Base-by-base conservation (phyloP, 2,888 invertebrate species). In the Carcina quercana region DNA sequence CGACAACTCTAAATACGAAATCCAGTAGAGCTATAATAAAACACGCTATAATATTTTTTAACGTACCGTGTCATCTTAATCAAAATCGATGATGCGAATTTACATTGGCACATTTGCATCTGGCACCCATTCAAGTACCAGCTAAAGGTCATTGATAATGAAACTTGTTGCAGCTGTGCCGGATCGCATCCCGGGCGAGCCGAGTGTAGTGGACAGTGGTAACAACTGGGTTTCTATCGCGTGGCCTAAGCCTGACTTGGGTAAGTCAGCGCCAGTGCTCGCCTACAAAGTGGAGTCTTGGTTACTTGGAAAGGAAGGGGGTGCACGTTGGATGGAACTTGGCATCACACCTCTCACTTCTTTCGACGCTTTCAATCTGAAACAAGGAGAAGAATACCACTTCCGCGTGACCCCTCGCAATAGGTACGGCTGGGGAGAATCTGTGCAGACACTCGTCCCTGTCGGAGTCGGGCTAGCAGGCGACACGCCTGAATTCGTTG, bases 361-460 rank as follows among this genome's bases (percentile, higher is more conserved):
- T 5, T 94, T 90, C 62, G 95, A 95, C 62, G 92, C 90, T 0
- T 95, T 94, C 71, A 94, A 94, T 63, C 75, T 95, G 34, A 91
- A 91, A 54, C 87, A 91, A 20, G 92, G 91, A 25, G 86, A 88
- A 22, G 91, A 93, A 56, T 96, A 96, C 64, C 91, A 93, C 64
- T 96, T 96, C 74, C 87, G 95, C 34, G 89, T 96, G 6, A 94
- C 94, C 0, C 94, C 96, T 1, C 86, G 93, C 35, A 96, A 96
- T 79, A 88, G 95, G 49, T 94, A 94, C 59, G 97, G 96, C 17
- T 94, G 94, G 91, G 95, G 96, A 7, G 92, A 93, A 48, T 85
- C 93, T 0, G 87, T 89, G 0, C 90, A 90, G 54, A 90, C 90
- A 3, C 86, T 87, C 1, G 73, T 74, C 2, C 86, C 92, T 0